Percentiles rank a stretch among this genome's conserved stretches.
Conservation (phyloP, 2,797 vertebrate genomes). For the Xerus rutilus region DNA sequence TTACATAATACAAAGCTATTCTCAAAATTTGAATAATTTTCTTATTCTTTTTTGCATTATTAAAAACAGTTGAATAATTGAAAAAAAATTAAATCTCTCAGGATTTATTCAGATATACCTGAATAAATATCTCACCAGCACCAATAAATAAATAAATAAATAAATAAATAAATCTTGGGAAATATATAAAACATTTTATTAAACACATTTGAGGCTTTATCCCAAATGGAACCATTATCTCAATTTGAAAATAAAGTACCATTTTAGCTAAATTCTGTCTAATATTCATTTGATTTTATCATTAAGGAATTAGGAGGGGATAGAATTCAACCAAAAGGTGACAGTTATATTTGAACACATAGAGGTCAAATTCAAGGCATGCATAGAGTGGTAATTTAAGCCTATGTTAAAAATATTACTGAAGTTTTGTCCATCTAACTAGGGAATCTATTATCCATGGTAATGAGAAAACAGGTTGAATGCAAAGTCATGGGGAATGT, state of each 20-base stretch:
- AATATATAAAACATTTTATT: not conserved
- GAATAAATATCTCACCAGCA: not conserved
- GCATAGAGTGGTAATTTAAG: not conserved
- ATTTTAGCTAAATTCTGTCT: not conserved
- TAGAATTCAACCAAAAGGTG: not conserved
- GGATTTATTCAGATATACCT: not conserved
- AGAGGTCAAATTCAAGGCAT: not conserved
- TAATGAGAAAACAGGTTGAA: not conserved
- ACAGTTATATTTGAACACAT: too few relatives aligned
- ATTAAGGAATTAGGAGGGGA: not conserved
- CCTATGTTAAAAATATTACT: not conserved
- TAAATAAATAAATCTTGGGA: not conserved
- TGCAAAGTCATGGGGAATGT: not conserved
- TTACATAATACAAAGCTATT: not conserved
- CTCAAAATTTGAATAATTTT: not conserved
- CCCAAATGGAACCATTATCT: not conserved
- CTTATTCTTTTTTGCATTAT: not conserved
- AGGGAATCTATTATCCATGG: not conserved
- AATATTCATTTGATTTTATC: not conserved
- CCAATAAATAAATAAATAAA: too few relatives aligned
- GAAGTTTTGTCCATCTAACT: not conserved
- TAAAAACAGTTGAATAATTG: not conserved
- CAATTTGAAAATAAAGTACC: not conserved
- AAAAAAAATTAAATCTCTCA: not conserved
- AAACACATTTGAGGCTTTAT: not conserved